Base-by-base conservation (phyloP, 1,140 invertebrate species). In the Drosophila subobscura region DNA sequence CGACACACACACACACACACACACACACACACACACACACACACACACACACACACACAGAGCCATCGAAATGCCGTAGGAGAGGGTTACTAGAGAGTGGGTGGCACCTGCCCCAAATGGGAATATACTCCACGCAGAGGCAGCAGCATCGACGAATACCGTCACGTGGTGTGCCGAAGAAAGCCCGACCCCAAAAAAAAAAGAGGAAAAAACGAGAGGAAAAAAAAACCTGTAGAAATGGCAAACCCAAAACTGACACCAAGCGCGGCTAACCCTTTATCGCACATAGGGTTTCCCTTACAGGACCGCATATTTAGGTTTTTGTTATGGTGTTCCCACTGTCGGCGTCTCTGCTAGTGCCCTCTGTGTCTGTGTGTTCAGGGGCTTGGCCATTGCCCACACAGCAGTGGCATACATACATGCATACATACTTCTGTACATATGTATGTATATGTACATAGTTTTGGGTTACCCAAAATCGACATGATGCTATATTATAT, bases 221-320 rank as follows among this genome's bases (percentile, higher is more conserved):
- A 60, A 25, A 20, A 23, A 47, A 51, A 65, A 64, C 68, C 77
- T 71, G 72, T 37, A 88, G 89, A 83, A 88, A 90, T 81, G 77
- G 84, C 80, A 76, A 78, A 91, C 84, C 89, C 89, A 84, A 90
- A 90, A 90, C 80, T 90, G 89, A 90, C 78, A 89, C 90, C 90
- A 91, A 85, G 76, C 86, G 89, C 84, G 90, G 90, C 90, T 91
- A 91, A 91, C 90, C 90, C 90, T 91, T 91, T 91, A 91, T 91
- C 90, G 90, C 90, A 91, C 90, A 91, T 90, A 89, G 88, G 90
- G 89, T 90, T 91, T 91, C 90, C 85, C 90, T 91, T 91, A 91
- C 90, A 91, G 90, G 89, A 91, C 90, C 90, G 90, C 90, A 91
- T 91, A 91, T 91, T 91, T 91, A 91, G 90, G 90, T 91, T 91